Evolutionary conservation across 1,140 invertebrate species (phyloP).

Genomic region (Heliconius hewitsoni): DNA sequence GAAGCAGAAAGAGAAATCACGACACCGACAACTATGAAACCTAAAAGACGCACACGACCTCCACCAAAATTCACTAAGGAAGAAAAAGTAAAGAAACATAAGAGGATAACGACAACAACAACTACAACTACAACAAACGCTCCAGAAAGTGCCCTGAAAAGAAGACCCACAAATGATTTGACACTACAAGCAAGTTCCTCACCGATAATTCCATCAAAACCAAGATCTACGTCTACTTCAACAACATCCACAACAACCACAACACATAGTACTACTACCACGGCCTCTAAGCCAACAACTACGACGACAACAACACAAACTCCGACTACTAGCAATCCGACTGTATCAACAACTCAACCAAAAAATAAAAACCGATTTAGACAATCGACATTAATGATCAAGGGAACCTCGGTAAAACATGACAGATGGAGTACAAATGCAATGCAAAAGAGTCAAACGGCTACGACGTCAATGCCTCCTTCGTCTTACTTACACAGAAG

Average conservation of each 20-base stretch:
- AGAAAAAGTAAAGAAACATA: constrained; percentile 72
- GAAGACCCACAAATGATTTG: constrained; percentile 49
- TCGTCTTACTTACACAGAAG: constrained; percentile 50
- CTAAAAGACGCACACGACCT: constrained; percentile 70
- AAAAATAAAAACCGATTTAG: constrained; percentile 68
- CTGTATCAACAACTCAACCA: constrained; percentile 44
- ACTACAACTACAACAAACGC: constrained; percentile 50
- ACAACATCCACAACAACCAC: constrained; percentile 34
- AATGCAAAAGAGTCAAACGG: constrained; percentile 53
- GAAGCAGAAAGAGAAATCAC: constrained; percentile 45
- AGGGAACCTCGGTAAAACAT: constrained; percentile 72
- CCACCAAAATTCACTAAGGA: constrained; percentile 66
- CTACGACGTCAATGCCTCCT: constrained; percentile 24
- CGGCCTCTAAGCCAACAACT: constrained; percentile 41
- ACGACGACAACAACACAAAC: constrained; percentile 43
- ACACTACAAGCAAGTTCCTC: constrained; percentile 61
- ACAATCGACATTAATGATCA: constrained; percentile 68
- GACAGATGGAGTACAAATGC: constrained; percentile 60
- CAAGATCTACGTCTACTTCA: constrained; percentile 33
- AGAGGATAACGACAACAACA: constrained; percentile 59
- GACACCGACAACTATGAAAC: constrained; percentile 54
- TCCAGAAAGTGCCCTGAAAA: constrained; percentile 43
- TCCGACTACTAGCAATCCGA: constrained; percentile 32
- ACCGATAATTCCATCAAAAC: constrained; percentile 39
- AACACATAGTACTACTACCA: constrained; percentile 35